These are phyloP conservation scores for Notodonta dromedarius DNA, from an alignment of 2,888 invertebrate genomes.

Conservation along the genomic window DNA sequence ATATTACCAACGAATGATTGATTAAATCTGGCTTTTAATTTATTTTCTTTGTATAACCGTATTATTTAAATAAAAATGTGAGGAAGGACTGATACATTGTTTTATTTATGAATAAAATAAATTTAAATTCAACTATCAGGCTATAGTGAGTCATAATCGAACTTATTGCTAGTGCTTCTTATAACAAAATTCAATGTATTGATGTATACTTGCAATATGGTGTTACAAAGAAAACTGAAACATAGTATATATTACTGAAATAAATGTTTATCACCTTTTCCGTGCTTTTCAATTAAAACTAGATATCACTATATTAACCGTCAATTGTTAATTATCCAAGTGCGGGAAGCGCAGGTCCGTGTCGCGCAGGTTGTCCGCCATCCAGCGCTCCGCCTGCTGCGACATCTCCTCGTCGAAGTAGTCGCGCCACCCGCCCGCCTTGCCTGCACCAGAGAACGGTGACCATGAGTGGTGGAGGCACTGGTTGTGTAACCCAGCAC, in stretches of 20 bases:
- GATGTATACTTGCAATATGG: conserved; percentile 79
- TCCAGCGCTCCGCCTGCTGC: conserved; percentile 88
- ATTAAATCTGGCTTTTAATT: conserved; percentile 83
- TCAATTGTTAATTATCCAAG: conserved; percentile 28
- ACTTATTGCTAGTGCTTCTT: conserved; percentile 64
- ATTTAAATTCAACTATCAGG: conserved; percentile 47
- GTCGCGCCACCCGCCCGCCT: conserved; percentile 88
- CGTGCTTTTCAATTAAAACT: conserved; percentile 46
- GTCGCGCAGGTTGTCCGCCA: conserved; percentile 84
- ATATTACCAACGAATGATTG: conserved; percentile 83
- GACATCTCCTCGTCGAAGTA: conserved; percentile 88
- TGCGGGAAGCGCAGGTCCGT: conserved; percentile 85
- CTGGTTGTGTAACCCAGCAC: no score
- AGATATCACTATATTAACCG: conserved; percentile 1
- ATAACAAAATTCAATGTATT: conserved; percentile 60
- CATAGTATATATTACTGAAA: conserved; percentile 81
- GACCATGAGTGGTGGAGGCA: background rate
- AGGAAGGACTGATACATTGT: conserved; percentile 80
- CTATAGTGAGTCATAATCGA: conserved; percentile 53
- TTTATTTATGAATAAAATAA: conserved; percentile 74
- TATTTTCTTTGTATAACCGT: conserved; percentile 83
- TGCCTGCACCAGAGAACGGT: conserved; percentile 67
- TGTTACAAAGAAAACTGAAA: conserved; percentile 82
- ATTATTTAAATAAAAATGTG: conserved; percentile 81
- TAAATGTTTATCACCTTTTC: conserved; percentile 78